These are phyloP conservation scores for Poecile montanus DNA, from an alignment of 2,797 vertebrate species.

Conservation along the genomic window DNA sequence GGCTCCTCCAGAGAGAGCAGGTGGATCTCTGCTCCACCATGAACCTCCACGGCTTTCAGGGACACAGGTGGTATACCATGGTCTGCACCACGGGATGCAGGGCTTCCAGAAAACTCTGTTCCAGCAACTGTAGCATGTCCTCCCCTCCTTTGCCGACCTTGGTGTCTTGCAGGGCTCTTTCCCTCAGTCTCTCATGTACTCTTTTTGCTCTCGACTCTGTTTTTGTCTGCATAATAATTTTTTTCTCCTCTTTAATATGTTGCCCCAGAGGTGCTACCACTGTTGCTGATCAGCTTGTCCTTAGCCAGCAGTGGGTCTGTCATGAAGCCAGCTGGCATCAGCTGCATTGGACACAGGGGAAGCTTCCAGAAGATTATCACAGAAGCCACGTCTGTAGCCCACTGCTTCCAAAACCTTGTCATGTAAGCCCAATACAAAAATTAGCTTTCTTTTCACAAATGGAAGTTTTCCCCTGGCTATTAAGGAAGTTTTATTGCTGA, in stretches of 20 bases:
- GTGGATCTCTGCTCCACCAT: neutral
- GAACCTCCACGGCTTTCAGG: neutral
- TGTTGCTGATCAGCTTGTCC: fast-evolving
- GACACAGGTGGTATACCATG: neutral
- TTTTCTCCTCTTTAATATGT: neutral
- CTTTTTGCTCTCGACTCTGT: neutral
- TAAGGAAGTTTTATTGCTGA: neutral
- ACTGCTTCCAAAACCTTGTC: neutral
- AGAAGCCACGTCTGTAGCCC: neutral
- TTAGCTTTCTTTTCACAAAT: neutral
- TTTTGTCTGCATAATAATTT: neutral
- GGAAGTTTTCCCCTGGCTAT: neutral
- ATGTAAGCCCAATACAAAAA: neutral
- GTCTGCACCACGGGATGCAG: fast-evolving
- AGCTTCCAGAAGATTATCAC: neutral
- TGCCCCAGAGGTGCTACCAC: neutral
- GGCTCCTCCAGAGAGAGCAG: neutral
- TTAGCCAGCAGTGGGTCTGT: fast-evolving
- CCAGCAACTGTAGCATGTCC: fast-evolving
- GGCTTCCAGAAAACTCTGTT: neutral
- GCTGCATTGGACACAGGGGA: fast-evolving
- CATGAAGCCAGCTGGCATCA: neutral
- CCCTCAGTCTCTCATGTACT: neutral
- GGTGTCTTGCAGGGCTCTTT: neutral
- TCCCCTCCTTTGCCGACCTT: neutral